phyloP scores from a whole-genome alignment of 2,113 vertebrate genomes.

The Xyliphius kryptos region DNA sequence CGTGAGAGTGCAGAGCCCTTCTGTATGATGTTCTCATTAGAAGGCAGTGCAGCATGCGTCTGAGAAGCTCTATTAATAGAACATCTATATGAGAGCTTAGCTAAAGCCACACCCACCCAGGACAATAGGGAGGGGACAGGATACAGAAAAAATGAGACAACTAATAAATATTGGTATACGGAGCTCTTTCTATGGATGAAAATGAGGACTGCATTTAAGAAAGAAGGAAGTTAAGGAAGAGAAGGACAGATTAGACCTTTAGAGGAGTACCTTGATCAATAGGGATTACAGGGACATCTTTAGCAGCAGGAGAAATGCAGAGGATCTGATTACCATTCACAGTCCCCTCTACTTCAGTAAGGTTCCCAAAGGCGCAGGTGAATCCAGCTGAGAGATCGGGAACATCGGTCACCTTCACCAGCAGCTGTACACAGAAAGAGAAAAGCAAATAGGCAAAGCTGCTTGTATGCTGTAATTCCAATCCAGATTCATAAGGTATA shows the following conservation, averaged over 20 bases:
- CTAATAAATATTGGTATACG: too few species aligned
- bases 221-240: too few species aligned
- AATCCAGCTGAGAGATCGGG: slow-evolving; percentile 84
- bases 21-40: slow-evolving; percentile 39
- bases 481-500: too few species aligned
- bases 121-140: slow-evolving; percentile 1
- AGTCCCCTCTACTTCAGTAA: slow-evolving; percentile 85
- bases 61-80: slow-evolving; percentile 35
- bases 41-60: slow-evolving; percentile 14
- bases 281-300: slow-evolving; percentile 86
- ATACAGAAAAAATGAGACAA: too few species aligned
- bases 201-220: too few species aligned
- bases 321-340: slow-evolving; percentile 83
- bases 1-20: slow-evolving; percentile 14
- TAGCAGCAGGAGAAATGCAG: slow-evolving; percentile 83
- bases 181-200: too few species aligned
- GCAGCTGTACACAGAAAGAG: slow-evolving; percentile 66
- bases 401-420: slow-evolving; percentile 82
- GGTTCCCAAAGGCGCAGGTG: slow-evolving; percentile 90
- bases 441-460: too few species aligned
- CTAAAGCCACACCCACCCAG: slow-evolving; percentile 25
- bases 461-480: too few species aligned
- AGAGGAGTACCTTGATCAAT: slow-evolving; percentile 83
- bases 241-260: too few species aligned
- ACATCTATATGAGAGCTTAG: slow-evolving; percentile 32